These are phyloP conservation scores for Calycopis cecrops DNA, from an alignment of 1,140 invertebrate genomes.

Conservation along the genomic window DNA sequence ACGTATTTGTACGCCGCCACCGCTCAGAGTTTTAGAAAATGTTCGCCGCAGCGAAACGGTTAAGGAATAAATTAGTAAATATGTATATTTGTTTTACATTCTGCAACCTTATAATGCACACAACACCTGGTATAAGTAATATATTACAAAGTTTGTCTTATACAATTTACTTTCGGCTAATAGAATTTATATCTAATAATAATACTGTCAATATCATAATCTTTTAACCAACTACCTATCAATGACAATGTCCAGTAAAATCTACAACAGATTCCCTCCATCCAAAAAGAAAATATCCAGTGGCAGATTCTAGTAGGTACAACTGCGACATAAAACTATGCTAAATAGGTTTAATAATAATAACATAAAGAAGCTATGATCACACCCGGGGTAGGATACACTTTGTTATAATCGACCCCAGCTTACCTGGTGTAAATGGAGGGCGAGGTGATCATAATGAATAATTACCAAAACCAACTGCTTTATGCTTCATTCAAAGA, in stretches of 20 bases:
- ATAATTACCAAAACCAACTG: no score
- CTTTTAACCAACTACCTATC: conserved; percentile 36
- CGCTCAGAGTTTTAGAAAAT: no score
- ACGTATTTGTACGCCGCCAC: no score
- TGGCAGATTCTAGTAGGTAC: conserved; percentile 91
- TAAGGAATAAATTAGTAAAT: conserved; percentile 17
- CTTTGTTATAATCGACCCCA: no score
- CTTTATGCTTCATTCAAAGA: no score
- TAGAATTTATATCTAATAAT: conserved; percentile 33
- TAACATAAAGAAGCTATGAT: no score
- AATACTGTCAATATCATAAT: conserved; percentile 38
- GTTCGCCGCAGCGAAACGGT: no score
- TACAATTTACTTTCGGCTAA: conserved; percentile 21
- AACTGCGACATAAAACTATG: conserved; percentile 93
- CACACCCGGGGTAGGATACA: no score
- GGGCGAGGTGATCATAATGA: no score
- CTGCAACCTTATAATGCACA: conserved; percentile 54
- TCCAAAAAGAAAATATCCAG: conserved; percentile 96
- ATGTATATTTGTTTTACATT: conserved; percentile 36
- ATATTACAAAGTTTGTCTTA: background rate
- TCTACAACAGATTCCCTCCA: conserved; percentile 96
- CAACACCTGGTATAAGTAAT: conserved; percentile 47
- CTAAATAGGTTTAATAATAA: no score
- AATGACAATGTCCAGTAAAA: conserved; percentile 97
- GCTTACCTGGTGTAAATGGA: no score